Evolutionary conservation across 2,888 invertebrate genomes (phyloP).

Genomic region (Andrena fulva): DNA sequence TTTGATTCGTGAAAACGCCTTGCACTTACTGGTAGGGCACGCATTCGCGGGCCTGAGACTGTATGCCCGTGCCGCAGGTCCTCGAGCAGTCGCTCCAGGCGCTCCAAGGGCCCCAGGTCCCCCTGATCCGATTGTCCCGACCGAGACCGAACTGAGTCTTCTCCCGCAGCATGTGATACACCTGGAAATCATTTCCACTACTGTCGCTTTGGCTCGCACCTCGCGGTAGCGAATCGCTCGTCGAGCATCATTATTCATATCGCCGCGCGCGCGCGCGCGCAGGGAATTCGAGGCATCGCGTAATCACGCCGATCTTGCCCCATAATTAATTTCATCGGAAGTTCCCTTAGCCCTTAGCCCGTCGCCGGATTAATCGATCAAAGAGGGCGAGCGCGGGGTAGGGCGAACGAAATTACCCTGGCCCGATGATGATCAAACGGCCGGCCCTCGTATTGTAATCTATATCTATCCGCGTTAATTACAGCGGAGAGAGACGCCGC

Average conservation of each 20-base stretch:
- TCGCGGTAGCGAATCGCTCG: neutral
- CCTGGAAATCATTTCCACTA: slow-evolving; percentile 66
- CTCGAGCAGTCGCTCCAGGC: slow-evolving; percentile 91
- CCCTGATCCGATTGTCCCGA: slow-evolving; percentile 80
- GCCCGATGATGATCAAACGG: slow-evolving; percentile 55
- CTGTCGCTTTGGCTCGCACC: neutral
- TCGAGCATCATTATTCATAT: slow-evolving; percentile 14
- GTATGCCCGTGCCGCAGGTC: slow-evolving; percentile 91
- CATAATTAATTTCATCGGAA: slow-evolving; percentile 37
- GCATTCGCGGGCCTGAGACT: slow-evolving; percentile 90
- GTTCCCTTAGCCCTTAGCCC: slow-evolving; percentile 11
- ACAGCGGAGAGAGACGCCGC: neutral
- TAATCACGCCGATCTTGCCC: slow-evolving; percentile 26
- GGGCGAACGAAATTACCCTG: slow-evolving; percentile 31
- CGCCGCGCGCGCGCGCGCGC: slow-evolving; percentile 3
- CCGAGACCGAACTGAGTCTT: slow-evolving; percentile 78
- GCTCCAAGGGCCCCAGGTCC: slow-evolving; percentile 90
- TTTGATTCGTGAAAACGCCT: neutral
- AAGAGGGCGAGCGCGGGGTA: neutral
- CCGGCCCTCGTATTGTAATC: slow-evolving; percentile 32
- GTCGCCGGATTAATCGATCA: slow-evolving; percentile 42
- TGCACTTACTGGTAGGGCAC: slow-evolving; percentile 85
- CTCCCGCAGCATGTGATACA: slow-evolving; percentile 81
- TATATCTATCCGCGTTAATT: slow-evolving; percentile 54
- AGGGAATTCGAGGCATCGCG: slow-evolving; percentile 26